Evolutionary conservation across 2,888 invertebrate species (phyloP).

Genomic region (Seladonia tumulorum): DNA sequence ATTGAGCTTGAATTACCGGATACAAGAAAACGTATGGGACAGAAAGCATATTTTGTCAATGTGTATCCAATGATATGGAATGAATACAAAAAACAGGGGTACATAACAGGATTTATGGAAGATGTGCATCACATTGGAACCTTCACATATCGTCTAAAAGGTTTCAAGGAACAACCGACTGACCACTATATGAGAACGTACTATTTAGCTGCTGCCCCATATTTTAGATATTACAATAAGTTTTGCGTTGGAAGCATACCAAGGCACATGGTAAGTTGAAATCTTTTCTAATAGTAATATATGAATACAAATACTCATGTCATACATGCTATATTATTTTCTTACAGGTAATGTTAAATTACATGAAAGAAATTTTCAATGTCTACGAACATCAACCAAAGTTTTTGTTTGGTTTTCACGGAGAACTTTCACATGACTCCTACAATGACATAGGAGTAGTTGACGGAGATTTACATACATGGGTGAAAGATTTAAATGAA

Average conservation of each 20-base stretch:
- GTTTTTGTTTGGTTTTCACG: conserved; percentile 95
- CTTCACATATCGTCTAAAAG: conserved; percentile 95
- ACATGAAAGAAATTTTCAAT: conserved; percentile 85
- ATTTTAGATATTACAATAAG: conserved; percentile 86
- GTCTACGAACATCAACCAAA: conserved; percentile 89
- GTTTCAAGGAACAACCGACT: conserved; percentile 92
- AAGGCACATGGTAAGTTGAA: conserved; percentile 88
- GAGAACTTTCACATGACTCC: conserved; percentile 94
- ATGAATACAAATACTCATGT: neutral
- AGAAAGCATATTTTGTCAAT: conserved; percentile 89
- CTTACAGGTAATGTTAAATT: conserved; percentile 85
- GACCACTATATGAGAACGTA: conserved; percentile 96
- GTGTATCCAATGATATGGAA: conserved; percentile 95
- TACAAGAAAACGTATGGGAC: conserved; percentile 88
- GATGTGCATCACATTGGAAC: conserved; percentile 94
- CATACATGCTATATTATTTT: conserved; percentile 6
- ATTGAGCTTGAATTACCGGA: conserved; percentile 95
- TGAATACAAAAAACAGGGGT: conserved; percentile 89
- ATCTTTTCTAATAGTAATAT: neutral
- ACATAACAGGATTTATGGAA: conserved; percentile 93
- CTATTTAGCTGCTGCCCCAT: conserved; percentile 88
- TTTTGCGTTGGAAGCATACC: conserved; percentile 91
- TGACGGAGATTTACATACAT: conserved; percentile 89
- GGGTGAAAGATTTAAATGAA: conserved; percentile 87
- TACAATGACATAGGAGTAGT: conserved; percentile 91